phyloP scores from a whole-genome alignment of 2,888 invertebrate species.

The Polyommatus iphigenia region DNA sequence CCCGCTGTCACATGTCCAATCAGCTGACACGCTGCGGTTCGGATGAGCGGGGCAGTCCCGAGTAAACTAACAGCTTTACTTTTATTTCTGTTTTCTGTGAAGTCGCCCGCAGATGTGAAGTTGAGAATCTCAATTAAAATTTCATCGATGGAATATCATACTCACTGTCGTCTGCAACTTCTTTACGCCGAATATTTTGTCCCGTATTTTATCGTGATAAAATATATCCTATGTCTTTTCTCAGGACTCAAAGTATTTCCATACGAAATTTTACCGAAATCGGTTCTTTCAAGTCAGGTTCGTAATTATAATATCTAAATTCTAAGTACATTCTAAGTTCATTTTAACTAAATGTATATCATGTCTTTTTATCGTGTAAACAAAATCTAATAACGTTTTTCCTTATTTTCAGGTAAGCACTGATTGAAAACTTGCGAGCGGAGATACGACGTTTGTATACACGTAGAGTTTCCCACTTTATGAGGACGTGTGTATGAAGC shows the following conservation, averaged over 20 bases:
- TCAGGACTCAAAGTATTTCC: too few relatives aligned
- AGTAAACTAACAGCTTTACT: slow-evolving; percentile 38
- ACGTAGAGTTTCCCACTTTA: neutral
- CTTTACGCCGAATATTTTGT: too few relatives aligned
- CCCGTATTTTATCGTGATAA: too few relatives aligned
- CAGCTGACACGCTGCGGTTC: slow-evolving; percentile 73
- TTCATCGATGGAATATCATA: neutral
- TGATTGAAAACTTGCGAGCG: slow-evolving; percentile 7
- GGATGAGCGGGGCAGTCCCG: slow-evolving; percentile 54
- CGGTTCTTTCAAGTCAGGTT: too few relatives aligned
- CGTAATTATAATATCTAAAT: too few relatives aligned
- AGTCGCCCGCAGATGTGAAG: neutral
- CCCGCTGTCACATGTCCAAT: slow-evolving; percentile 69
- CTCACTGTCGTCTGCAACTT: too few relatives aligned
- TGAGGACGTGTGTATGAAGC: slow-evolving; percentile 1
- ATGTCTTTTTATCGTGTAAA: neutral
- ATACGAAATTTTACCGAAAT: too few relatives aligned
- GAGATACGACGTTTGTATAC: slow-evolving; percentile 16
- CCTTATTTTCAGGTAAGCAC: slow-evolving; percentile 16
- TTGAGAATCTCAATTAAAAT: neutral
- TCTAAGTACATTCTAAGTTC: too few relatives aligned
- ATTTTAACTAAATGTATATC: too few relatives aligned
- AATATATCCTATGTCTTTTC: too few relatives aligned
- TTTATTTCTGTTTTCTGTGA: slow-evolving; percentile 9
- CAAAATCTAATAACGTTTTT: neutral